phyloP scores from a whole-genome alignment of 2,113 vertebrate genomes.

The Propithecus coquereli region DNA sequence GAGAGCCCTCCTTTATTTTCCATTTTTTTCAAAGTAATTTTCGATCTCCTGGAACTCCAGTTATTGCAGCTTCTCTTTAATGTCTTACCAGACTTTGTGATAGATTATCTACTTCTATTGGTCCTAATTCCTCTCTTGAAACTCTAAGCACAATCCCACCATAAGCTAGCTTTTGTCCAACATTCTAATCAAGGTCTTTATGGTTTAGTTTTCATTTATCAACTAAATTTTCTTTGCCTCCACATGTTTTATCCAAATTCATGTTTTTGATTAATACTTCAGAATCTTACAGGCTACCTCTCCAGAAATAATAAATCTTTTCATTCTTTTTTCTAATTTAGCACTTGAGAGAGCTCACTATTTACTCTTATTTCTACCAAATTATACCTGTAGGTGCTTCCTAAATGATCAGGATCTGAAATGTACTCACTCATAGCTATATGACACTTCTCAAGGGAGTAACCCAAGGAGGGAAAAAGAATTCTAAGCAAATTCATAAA shows the following conservation, averaged over 20 bases:
- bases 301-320: not conserved
- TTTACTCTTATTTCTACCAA: not conserved
- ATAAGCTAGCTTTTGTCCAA: not conserved
- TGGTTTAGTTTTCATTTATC: not conserved
- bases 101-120: not conserved
- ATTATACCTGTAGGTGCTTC: not conserved
- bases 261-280: slow-evolving; percentile 12
- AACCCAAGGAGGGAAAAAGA: not conserved
- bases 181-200: not conserved
- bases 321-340: not conserved
- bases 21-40: slow-evolving; percentile 4
- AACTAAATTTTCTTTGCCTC: slow-evolving; percentile 4
- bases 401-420: not conserved
- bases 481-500: not conserved
- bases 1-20: not conserved
- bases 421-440: not conserved
- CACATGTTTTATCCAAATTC: not conserved
- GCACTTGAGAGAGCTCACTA: not conserved
- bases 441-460: not conserved
- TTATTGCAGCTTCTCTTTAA: not conserved
- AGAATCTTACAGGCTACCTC: not conserved
- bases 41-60: not conserved
- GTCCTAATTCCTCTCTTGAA: not conserved
- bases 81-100: not conserved
- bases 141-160: not conserved